Base-by-base conservation (phyloP, 2,888 invertebrate species). In the Cerceris ruficornis region DNA sequence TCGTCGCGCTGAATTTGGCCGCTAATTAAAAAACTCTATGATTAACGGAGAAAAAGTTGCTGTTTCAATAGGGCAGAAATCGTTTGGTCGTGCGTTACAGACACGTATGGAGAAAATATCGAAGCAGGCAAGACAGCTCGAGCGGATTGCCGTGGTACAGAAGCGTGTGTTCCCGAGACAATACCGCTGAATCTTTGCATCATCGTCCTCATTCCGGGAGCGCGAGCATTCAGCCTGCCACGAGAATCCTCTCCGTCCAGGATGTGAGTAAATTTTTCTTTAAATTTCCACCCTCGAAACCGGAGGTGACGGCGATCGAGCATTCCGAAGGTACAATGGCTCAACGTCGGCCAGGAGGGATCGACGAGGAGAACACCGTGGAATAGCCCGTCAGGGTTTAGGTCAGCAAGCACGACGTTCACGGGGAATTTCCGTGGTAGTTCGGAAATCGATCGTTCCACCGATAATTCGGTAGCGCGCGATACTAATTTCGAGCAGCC, bases 21-120 rank as follows among this genome's bases (percentile, higher is more conserved):
- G n/a, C n/a, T n/a, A n/a, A n/a, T n/a, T n/a, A n/a, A n/a, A n/a
- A n/a, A n/a, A n/a, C n/a, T n/a, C n/a, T n/a, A n/a, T n/a, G n/a
- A n/a, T n/a, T n/a, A n/a, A n/a, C n/a, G n/a, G n/a, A n/a, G n/a
- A n/a, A n/a, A 28, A 28, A 1, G 28, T 1, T 28, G 28, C 2
- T 28, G 28, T 28, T 28, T 28, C 2, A 28, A 28, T 8, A 11
- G 11, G 1, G 11, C 9, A 58, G 15, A 62, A 15, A 14, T 41
- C 42, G 28, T 46, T 62, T 62, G 13, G 8, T 60, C 54, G 39
- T 57, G 42, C 66, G 67, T 73, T 64, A 70, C 90, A 94, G 94
- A 87, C 92, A 93, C 82, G 89, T 93, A 61, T 95, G 94, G 94
- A 93, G 93, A 81, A 94, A 94, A 84, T 94, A 94, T 87, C 92